These are phyloP conservation scores for Caenorhabditis remanei DNA, from an alignment of 1,140 invertebrate genomes.

Conservation along the genomic window DNA sequence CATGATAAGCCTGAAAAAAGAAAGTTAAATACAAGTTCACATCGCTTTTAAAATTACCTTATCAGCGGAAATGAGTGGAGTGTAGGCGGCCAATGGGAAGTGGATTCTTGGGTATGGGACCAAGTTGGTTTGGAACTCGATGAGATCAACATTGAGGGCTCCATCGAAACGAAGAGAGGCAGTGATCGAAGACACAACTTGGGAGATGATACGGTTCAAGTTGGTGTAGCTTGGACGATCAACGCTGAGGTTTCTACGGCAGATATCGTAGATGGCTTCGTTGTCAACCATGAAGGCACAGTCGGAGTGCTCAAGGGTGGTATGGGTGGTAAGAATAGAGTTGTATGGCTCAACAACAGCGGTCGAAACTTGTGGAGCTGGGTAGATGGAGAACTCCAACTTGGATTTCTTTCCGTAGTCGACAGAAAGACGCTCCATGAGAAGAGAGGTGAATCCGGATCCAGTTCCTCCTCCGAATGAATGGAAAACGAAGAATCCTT, in stretches of 20 bases:
- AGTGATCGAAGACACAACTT: constrained; percentile 87
- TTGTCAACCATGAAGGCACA: constrained; percentile 89
- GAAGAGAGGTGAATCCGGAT: constrained; percentile 83
- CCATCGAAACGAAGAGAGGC: constrained; percentile 85
- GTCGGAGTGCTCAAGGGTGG: constrained; percentile 86
- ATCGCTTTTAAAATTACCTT: constrained; percentile 15
- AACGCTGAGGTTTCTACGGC: constrained; percentile 86
- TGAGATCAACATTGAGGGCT: constrained; percentile 87
- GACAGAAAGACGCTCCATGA: constrained; percentile 83
- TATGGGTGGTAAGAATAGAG: constrained; percentile 86
- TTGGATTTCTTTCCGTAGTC: constrained; percentile 85
- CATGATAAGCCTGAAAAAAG: constrained; percentile 84
- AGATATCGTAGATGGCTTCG: constrained; percentile 78
- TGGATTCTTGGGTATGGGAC: constrained; percentile 83
- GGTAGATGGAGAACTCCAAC: constrained; percentile 86
- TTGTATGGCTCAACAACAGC: constrained; percentile 92
- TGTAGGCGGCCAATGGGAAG: constrained; percentile 79
- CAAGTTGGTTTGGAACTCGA: constrained; percentile 68
- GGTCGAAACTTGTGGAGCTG: constrained; percentile 84
- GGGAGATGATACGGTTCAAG: constrained; percentile 86
- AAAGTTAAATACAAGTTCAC: not conserved
- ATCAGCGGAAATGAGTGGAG: constrained; percentile 79
- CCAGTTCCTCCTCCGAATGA: constrained; percentile 88
- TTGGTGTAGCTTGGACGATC: constrained; percentile 85
- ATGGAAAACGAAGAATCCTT: constrained; percentile 90